phyloP scores from a whole-genome alignment of 2,888 invertebrate genomes.

The Octodonta nipae region DNA sequence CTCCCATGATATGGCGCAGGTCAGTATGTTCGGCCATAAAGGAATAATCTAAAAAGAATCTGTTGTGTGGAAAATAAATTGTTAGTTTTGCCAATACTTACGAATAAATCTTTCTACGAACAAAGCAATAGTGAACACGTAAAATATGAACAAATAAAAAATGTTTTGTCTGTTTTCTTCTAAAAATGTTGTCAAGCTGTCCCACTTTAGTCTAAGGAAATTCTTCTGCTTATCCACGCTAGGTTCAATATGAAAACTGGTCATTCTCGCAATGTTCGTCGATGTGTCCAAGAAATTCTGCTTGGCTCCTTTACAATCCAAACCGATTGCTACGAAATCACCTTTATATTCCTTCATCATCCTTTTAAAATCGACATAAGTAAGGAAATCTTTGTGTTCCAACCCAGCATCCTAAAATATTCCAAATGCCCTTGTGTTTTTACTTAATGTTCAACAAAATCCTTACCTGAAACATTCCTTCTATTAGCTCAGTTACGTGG shows the following conservation, averaged over 20 bases:
- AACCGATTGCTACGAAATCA: conserved; percentile 84
- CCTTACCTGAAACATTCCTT: conserved; percentile 78
- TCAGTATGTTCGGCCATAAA: conserved; percentile 95
- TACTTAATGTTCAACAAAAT: no score
- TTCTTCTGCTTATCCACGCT: conserved; percentile 55
- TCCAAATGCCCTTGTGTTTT: background rate
- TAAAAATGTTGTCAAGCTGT: conserved; percentile 75
- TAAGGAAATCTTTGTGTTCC: conserved; percentile 77
- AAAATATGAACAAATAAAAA: conserved; percentile 87
- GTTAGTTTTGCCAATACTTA: conserved; percentile 34
- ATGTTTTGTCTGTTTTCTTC: conserved; percentile 95
- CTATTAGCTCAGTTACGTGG: conserved; percentile 81
- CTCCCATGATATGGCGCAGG: conserved; percentile 90
- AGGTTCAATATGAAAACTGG: conserved; percentile 81
- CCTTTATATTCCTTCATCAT: conserved; percentile 97
- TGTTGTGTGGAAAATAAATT: background rate
- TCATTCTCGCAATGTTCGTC: conserved; percentile 89
- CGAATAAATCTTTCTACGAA: conserved; percentile 90
- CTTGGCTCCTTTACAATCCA: conserved; percentile 89
- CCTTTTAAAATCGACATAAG: conserved; percentile 81
- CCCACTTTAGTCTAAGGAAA: conserved; percentile 68
- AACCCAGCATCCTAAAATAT: conserved; percentile 63
- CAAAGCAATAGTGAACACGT: conserved; percentile 83
- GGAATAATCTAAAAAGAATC: conserved; percentile 57
- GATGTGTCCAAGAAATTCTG: conserved; percentile 90